phyloP scores from a whole-genome alignment of 1,140 invertebrate genomes.

The Prorops nasuta region DNA sequence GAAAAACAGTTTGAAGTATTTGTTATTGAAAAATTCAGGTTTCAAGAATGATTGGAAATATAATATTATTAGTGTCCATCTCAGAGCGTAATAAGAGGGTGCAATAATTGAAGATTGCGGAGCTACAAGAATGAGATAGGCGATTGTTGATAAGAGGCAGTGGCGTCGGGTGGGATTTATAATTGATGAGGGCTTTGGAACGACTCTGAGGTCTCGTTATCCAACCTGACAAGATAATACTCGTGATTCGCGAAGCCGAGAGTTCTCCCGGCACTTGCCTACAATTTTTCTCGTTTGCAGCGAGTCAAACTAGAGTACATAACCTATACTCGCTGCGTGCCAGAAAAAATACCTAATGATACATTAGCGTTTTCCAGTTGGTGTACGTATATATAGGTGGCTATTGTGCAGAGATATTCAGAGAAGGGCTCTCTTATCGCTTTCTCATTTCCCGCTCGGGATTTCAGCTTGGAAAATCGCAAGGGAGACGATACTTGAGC shows the following conservation, averaged over 20 bases:
- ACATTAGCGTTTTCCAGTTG: too few relatives aligned
- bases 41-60: too few relatives aligned
- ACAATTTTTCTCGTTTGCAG: conserved; percentile 6
- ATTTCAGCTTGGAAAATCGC: conserved; percentile 13
- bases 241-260: conserved; percentile 45
- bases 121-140: conserved; percentile 37
- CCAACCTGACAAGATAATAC: conserved; percentile 51
- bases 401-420: too few relatives aligned
- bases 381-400: too few relatives aligned
- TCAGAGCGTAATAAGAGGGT: too few relatives aligned
- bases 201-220: conserved; percentile 51
- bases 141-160: conserved; percentile 39
- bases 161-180: conserved; percentile 42
- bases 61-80: too few relatives aligned
- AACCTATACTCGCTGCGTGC: too few relatives aligned
- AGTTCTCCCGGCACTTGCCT: conserved; percentile 6
- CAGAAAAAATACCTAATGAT: too few relatives aligned
- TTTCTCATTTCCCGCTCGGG: conserved; percentile 30
- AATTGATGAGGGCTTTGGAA: conserved; percentile 51
- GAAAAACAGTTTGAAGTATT: too few relatives aligned
- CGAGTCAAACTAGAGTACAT: too few relatives aligned
- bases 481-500: neutral
- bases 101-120: too few relatives aligned
- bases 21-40: too few relatives aligned
- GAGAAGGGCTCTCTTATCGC: conserved; percentile 33